Conservation (phyloP, 2,888 invertebrate genomes). For the Hetaerina titia region DNA sequence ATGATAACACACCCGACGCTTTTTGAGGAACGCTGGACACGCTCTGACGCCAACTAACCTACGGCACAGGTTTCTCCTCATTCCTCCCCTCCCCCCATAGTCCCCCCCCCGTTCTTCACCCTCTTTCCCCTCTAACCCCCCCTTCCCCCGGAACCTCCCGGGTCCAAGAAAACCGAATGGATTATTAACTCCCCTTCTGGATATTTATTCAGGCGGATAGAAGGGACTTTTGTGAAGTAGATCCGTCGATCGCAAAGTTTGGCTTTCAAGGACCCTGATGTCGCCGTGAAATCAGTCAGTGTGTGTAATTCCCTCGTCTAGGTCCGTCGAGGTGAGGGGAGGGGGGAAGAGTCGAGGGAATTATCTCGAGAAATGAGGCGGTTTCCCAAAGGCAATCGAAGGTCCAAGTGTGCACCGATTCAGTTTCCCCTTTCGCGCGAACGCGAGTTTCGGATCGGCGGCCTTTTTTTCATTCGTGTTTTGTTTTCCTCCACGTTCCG, state of each 20-base stretch:
- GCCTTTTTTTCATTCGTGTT: conserved; percentile 13
- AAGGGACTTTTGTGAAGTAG: neutral
- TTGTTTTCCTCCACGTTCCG: conserved; percentile 35
- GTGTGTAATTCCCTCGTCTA: too few relatives aligned
- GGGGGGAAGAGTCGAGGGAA: neutral
- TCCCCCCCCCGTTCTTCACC: neutral
- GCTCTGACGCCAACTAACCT: conserved; percentile 2
- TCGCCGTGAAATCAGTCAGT: too few relatives aligned
- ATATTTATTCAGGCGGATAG: neutral
- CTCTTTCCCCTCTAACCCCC: neutral
- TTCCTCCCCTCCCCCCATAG: too few relatives aligned
- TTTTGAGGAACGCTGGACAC: neutral
- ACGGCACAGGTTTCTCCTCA: neutral
- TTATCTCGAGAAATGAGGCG: neutral
- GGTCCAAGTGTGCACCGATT: neutral
- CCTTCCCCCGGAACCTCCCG: neutral
- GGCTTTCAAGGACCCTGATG: neutral
- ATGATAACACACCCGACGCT: neutral
- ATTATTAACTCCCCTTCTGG: neutral
- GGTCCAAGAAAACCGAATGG: neutral
- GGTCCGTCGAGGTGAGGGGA: neutral
- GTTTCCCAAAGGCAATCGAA: too few relatives aligned
- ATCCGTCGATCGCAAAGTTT: neutral
- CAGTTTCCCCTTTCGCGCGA: neutral
- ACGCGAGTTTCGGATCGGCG: conserved; percentile 15